Base-by-base conservation (phyloP, 2,888 invertebrate genomes). In the Netelia virgata region DNA sequence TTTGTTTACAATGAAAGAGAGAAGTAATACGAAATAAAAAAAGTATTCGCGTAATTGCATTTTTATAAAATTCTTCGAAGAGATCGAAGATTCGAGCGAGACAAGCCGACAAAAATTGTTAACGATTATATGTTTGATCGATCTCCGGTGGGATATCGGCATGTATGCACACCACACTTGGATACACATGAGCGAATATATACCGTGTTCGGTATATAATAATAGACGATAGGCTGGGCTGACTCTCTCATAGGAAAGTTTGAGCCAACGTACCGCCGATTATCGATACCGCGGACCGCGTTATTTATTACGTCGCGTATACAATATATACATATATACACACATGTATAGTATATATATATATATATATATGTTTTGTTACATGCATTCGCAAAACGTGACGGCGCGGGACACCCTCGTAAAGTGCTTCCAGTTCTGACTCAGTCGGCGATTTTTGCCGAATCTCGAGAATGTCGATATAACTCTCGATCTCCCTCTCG, bases 351-450 rank as follows among this genome's bases (percentile, higher is more conserved):
- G 1, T 28, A 23, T 20, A 18, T 47, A 41, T 16, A 36, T 63
- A 20, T 20, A 23, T 55, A 43, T 41, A 11, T 36, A 16, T 69
- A 41, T 16, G 36, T 50, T 28, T 53, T 11, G 64, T 41, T 72
- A 61, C 73, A 72, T 85, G 85, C 89, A 91, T 90, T 88, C 88
- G 89, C 87, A 90, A 91, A 91, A 93, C 92, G 91, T 90, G 91
- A 92, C 90, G 90, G 90, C 88, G 90, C 88, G 90, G 89, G 88
- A 89, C 88, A 84, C 89, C 88, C 90, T 91, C 91, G 92, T 92
- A 92, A 91, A 91, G 90, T 90, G 91, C 91, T 91, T 91, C 92
- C 90, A 92, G 91, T 91, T 92, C 91, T 92, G 92, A 92, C 89
- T 92, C 92, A 92, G 90, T 82, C 84, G 82, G 53, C 76, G 73